Evolutionary conservation across 2,113 vertebrate genomes (phyloP).

Genomic region (Nannospalax galili): DNA sequence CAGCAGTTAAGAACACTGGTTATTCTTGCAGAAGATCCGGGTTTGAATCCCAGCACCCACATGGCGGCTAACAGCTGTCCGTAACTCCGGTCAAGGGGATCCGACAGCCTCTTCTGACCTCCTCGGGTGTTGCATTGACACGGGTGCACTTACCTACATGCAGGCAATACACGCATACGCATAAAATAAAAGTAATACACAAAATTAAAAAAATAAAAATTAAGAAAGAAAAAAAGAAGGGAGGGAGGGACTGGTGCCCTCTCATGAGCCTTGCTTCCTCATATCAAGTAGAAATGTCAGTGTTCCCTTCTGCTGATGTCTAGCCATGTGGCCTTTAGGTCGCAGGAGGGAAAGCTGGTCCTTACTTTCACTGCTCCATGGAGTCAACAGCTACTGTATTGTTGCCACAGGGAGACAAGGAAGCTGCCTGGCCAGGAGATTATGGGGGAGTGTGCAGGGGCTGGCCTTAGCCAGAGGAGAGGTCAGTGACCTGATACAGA

Average conservation of each 20-base stretch:
- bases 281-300: not conserved
- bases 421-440: not conserved
- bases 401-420: not conserved
- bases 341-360: not conserved
- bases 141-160: no score
- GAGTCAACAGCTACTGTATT: not conserved
- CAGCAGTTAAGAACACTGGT: no score
- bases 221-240: no score
- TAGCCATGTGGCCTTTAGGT: rapidly evolving
- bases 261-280: rapidly evolving
- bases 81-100: no score
- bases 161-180: no score
- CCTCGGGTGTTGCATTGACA: no score
- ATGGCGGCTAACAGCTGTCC: no score
- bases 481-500: not conserved
- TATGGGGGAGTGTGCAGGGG: not conserved
- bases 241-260: rapidly evolving
- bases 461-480: not conserved
- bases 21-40: no score
- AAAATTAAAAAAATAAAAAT: no score
- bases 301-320: not conserved
- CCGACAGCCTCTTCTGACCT: no score
- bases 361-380: rapidly evolving
- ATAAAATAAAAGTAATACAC: no score
- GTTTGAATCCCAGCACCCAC: no score